Conservation (phyloP, 2,888 invertebrate species). For the Malacosoma neustria region DNA sequence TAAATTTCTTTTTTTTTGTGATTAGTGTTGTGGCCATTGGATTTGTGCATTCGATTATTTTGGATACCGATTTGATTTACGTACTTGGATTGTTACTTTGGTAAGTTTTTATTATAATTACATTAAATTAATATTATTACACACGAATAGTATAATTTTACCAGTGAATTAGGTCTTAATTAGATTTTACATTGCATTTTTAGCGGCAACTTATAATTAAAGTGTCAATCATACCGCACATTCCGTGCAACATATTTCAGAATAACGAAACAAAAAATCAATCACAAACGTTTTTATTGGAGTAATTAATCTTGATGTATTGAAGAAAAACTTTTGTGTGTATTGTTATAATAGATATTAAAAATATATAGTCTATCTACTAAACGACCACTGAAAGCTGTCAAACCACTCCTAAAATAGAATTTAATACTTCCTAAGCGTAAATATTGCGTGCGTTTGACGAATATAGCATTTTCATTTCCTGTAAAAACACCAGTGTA, state of each 20-base stretch:
- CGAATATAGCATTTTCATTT: too few species aligned
- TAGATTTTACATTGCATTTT: background rate
- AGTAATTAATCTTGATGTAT: background rate
- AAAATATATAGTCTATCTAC: too few species aligned
- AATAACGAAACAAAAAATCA: background rate
- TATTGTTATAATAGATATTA: too few species aligned
- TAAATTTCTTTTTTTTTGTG: slow-evolving; percentile 25
- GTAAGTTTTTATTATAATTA: slow-evolving; percentile 39
- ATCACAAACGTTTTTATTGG: background rate
- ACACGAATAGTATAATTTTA: slow-evolving; percentile 16
- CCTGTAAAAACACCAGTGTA: too few species aligned
- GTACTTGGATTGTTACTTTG: slow-evolving; percentile 48
- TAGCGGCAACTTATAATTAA: background rate
- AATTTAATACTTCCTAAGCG: too few species aligned
- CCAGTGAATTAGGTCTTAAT: background rate
- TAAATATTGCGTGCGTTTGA: too few species aligned
- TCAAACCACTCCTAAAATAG: too few species aligned
- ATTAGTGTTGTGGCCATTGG: slow-evolving; percentile 48
- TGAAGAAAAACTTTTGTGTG: too few species aligned
- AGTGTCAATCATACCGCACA: background rate
- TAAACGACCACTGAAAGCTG: too few species aligned
- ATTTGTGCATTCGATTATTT: slow-evolving; percentile 35
- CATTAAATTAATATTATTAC: slow-evolving; percentile 15
- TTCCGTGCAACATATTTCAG: background rate
- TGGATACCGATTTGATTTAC: slow-evolving; percentile 31